phyloP scores from a whole-genome alignment of 1,140 invertebrate species.

The Oscheius sp. region DNA sequence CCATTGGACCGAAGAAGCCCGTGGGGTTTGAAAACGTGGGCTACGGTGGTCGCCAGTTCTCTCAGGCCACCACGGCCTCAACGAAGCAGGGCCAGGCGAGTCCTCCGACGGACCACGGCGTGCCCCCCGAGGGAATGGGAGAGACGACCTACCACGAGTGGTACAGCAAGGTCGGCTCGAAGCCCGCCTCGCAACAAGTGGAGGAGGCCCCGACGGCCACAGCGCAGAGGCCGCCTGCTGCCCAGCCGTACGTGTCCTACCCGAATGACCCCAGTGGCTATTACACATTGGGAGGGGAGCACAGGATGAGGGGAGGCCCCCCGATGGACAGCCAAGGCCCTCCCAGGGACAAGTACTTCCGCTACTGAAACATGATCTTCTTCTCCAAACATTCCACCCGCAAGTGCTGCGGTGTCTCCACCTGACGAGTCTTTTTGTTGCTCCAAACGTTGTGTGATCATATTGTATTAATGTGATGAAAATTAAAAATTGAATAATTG shows the following conservation, averaged over 20 bases:
- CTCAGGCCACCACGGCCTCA: constrained; percentile 39
- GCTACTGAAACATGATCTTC: not conserved
- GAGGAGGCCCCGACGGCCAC: constrained; percentile 18
- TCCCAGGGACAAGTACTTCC: not conserved
- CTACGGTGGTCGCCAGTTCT: constrained; percentile 41
- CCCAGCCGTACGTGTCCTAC: constrained; percentile 49
- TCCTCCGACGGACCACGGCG: not conserved
- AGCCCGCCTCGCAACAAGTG: constrained; percentile 27
- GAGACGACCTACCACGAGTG: constrained; percentile 59
- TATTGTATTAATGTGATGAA: not conserved
- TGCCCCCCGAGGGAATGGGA: constrained; percentile 47
- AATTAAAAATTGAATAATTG: not conserved
- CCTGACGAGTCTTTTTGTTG: not conserved
- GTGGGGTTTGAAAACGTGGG: constrained; percentile 42
- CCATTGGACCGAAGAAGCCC: not conserved
- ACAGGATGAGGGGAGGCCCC: constrained; percentile 28
- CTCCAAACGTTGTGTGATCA: not conserved
- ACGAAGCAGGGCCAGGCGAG: constrained; percentile 16
- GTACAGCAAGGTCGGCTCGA: constrained; percentile 47
- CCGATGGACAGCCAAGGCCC: not conserved
- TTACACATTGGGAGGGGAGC: constrained; percentile 58
- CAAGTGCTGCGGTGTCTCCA: not conserved
- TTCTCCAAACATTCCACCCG: not conserved
- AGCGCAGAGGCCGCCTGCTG: constrained; percentile 13
- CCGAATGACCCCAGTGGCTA: constrained; percentile 56